phyloP scores from a whole-genome alignment of 2,113 vertebrate species.

The Syrmaticus mikado region DNA sequence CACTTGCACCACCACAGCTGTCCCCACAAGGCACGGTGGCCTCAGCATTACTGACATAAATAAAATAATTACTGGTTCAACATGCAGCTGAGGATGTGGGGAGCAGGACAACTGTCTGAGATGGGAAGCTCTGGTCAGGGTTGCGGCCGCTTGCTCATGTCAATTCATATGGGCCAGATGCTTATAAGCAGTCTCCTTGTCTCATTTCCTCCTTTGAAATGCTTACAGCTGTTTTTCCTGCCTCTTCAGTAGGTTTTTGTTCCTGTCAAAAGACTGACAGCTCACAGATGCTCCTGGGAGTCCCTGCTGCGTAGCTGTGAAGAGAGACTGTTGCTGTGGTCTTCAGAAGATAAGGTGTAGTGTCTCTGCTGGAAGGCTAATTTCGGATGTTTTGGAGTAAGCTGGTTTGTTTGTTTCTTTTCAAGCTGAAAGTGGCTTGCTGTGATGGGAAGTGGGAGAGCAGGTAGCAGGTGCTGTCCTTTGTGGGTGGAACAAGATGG shows the following conservation, averaged over 20 bases:
- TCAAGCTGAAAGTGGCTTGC: background rate
- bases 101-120: background rate
- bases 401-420: background rate
- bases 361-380: background rate
- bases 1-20: background rate
- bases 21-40: accelerated
- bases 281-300: conserved; percentile 47
- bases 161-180: conserved; percentile 44
- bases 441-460: background rate
- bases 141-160: background rate
- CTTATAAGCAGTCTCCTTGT: conserved; percentile 30
- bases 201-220: conserved; percentile 54
- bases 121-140: background rate
- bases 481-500: background rate
- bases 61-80: background rate
- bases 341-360: background rate
- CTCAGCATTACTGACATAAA: background rate
- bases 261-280: conserved; percentile 39
- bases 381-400: conserved; percentile 28
- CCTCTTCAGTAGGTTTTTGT: conserved; percentile 59
- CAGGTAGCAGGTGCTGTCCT: background rate
- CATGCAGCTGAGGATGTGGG: background rate
- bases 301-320: background rate
- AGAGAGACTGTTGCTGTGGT: background rate
- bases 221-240: conserved; percentile 54